phyloP scores from a whole-genome alignment of 2,888 invertebrate genomes.

The Ochropleura plecta region DNA sequence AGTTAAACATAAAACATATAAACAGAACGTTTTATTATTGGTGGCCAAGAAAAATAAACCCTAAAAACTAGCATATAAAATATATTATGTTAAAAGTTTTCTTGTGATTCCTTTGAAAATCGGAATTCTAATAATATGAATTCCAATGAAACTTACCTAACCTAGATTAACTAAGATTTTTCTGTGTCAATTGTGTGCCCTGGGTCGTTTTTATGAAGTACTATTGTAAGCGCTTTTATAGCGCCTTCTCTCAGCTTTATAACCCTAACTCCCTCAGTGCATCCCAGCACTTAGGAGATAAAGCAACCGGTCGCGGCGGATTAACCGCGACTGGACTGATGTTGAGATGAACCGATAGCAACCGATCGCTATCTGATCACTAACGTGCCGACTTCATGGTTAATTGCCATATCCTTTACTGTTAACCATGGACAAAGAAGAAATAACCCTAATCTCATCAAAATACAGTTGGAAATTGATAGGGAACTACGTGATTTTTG shows the following conservation, averaged over 20 bases:
- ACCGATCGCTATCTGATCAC: slow-evolving; percentile 62
- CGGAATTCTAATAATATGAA: no score
- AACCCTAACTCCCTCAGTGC: slow-evolving; percentile 20
- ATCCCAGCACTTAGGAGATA: slow-evolving; percentile 37
- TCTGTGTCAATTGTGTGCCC: no score
- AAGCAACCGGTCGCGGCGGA: slow-evolving; percentile 54
- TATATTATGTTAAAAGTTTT: no score
- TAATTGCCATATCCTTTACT: slow-evolving; percentile 66
- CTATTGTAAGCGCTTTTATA: background rate
- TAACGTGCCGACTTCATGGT: slow-evolving; percentile 68
- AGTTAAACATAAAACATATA: no score
- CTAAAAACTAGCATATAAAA: no score
- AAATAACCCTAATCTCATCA: rapidly evolving
- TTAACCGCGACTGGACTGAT: slow-evolving; percentile 55
- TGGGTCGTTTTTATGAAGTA: background rate
- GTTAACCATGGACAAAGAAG: background rate
- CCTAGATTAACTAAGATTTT: no score
- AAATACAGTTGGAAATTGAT: background rate
- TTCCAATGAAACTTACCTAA: no score
- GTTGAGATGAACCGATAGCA: slow-evolving; percentile 62
- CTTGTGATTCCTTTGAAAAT: no score
- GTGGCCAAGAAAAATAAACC: no score
- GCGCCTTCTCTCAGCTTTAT: background rate
- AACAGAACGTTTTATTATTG: no score
- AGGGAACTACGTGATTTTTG: slow-evolving; percentile 3